A percentile compares a stretch with the other conserved stretches of the same genome.
Conservation (phyloP, 2,113 vertebrate genomes). For the Erythrocercus mccallii region DNA sequence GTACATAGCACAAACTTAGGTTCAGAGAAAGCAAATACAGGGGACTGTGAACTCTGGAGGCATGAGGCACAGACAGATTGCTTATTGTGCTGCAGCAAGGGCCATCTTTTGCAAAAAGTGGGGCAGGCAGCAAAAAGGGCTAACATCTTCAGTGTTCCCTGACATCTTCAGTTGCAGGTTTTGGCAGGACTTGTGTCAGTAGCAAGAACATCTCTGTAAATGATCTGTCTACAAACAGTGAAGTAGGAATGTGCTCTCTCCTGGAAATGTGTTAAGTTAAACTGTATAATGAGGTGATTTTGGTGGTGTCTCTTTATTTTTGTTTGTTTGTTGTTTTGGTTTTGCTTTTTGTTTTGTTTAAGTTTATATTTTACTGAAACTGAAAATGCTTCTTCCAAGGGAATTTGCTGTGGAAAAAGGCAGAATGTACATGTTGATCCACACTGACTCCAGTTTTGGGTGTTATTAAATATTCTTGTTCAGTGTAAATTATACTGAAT, state of each 20-base stretch:
- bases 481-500: neutral
- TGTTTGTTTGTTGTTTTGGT: neutral
- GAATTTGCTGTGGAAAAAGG: neutral
- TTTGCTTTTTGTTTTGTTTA: neutral
- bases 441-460: neutral
- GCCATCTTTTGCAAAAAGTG: neutral
- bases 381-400: neutral
- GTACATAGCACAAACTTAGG: accelerated
- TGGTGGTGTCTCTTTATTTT: neutral
- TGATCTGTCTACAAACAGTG: neutral
- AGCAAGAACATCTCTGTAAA: neutral
- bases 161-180: neutral
- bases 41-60: neutral
- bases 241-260: neutral
- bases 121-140: neutral
- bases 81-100: neutral
- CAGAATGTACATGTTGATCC: accelerated
- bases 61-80: accelerated
- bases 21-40: neutral
- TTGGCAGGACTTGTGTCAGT: neutral
- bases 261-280: neutral
- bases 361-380: neutral
- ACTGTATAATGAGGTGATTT: neutral
- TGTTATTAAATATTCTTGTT: neutral
- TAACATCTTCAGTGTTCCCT: neutral